Evolutionary conservation across 2,888 invertebrate genomes (phyloP).

Genomic region (Eupithecia subfuscata): DNA sequence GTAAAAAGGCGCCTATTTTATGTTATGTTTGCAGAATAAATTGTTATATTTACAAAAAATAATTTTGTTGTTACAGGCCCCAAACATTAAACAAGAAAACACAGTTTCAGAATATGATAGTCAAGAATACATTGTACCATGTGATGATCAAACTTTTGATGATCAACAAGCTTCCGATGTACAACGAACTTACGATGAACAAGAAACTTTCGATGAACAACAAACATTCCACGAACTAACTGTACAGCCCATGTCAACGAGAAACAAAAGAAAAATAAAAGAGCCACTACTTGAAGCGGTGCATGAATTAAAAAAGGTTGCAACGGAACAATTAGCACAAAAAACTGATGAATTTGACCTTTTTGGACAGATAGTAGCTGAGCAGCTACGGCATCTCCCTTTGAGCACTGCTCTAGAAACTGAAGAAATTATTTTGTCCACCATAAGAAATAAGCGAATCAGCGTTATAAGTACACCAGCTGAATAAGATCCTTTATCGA

Average conservation of each 20-base stretch:
- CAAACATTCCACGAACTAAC: background rate
- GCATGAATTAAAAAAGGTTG: background rate
- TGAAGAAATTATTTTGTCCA: constrained; percentile 11
- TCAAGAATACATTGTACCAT: constrained; percentile 1
- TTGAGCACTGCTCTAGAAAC: constrained; percentile 13
- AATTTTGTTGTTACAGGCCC: background rate
- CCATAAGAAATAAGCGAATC: constrained; percentile 11
- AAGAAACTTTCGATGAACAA: background rate
- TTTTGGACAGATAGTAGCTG: constrained; percentile 17
- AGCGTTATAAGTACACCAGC: background rate
- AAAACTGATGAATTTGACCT: constrained; percentile 19
- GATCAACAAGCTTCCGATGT: background rate
- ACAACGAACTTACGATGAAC: background rate
- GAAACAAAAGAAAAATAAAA: background rate
- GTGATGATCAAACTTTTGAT: background rate
- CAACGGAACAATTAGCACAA: background rate
- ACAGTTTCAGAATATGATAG: constrained; percentile 10
- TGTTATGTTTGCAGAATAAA: background rate
- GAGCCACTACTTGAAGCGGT: constrained; percentile 3
- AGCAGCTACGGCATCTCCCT: constrained; percentile 17
- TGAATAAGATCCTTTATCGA: background rate
- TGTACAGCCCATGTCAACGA: background rate
- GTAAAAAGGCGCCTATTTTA: background rate
- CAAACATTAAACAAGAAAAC: constrained; percentile 7
- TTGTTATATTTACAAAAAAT: background rate